Percentiles rank a stretch among this genome's conserved stretches.
Conservation (phyloP, 2,888 invertebrate species). For the Ligdia adustata region DNA sequence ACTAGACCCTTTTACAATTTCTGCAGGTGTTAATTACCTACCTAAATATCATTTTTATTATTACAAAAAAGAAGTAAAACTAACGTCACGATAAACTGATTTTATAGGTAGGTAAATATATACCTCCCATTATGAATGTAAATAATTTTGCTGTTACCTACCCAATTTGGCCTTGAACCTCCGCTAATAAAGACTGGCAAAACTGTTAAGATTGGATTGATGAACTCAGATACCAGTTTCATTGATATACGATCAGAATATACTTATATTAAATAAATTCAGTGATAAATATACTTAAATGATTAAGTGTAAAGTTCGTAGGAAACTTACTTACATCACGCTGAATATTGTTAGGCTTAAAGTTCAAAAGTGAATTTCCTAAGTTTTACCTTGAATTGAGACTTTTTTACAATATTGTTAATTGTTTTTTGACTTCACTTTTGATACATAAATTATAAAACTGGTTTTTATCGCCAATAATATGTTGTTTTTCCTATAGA, state of each 20-base stretch:
- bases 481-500: slow-evolving; percentile 40
- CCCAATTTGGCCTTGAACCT: slow-evolving; percentile 17
- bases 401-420: slow-evolving; percentile 33
- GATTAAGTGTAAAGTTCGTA: slow-evolving; percentile 17
- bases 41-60: no score
- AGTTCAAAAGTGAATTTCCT: slow-evolving; percentile 47
- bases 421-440: slow-evolving; percentile 40
- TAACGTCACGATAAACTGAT: no score
- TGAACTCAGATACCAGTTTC: slow-evolving; percentile 20
- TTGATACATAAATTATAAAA: slow-evolving; percentile 29
- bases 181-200: slow-evolving; percentile 11
- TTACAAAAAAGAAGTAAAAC: no score
- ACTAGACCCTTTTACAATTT: no score
- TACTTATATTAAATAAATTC: slow-evolving; percentile 19
- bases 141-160: background rate
- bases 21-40: no score
- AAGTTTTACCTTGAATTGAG: slow-evolving; percentile 57
- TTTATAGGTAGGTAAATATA: no score
- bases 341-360: slow-evolving; percentile 15
- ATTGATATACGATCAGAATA: slow-evolving; percentile 16
- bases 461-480: slow-evolving; percentile 36
- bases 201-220: slow-evolving; percentile 12
- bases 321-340: slow-evolving; percentile 24
- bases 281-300: slow-evolving; percentile 22
- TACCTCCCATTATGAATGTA: background rate